Conservation (phyloP, 2,113 vertebrate species). For the Esox niger region DNA sequence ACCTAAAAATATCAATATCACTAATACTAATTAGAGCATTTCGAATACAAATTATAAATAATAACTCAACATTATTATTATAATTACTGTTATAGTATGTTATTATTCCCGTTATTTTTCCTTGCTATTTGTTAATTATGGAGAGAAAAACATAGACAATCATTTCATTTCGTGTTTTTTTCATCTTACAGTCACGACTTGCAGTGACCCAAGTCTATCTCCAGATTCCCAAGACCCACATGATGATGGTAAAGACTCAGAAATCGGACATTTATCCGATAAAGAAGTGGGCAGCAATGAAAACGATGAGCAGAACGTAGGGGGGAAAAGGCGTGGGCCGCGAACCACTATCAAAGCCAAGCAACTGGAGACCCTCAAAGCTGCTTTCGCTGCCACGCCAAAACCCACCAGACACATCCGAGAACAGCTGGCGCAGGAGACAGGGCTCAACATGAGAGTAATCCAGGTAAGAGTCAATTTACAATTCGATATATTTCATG, state of each 20-base stretch:
- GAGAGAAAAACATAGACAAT: background rate
- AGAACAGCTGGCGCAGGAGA: constrained; percentile 96
- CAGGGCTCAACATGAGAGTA: constrained; percentile 96
- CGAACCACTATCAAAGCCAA: constrained; percentile 99
- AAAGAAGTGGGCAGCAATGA: constrained; percentile 90
- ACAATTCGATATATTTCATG: background rate
- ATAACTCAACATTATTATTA: too few species aligned
- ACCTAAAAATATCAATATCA: too few species aligned
- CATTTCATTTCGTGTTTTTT: background rate
- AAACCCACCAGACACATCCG: constrained; percentile 96
- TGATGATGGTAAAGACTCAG: constrained; percentile 94
- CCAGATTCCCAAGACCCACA: constrained; percentile 97
- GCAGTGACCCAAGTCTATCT: constrained; percentile 96
- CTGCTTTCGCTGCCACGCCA: constrained; percentile 93
- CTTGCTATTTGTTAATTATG: too few species aligned
- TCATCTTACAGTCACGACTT: constrained; percentile 81
- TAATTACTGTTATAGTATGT: too few species aligned
- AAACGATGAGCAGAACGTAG: constrained; percentile 91
- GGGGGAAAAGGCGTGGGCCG: constrained; percentile 91
- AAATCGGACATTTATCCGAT: constrained; percentile 89
- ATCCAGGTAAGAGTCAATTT: constrained; percentile 80
- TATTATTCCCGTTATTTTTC: background rate
- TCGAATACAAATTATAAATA: too few species aligned
- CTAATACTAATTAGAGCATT: background rate
- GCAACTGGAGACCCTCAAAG: constrained; percentile 96